These are phyloP conservation scores for Xylota sylvarum DNA, from an alignment of 2,888 invertebrate species.

Conservation along the genomic window DNA sequence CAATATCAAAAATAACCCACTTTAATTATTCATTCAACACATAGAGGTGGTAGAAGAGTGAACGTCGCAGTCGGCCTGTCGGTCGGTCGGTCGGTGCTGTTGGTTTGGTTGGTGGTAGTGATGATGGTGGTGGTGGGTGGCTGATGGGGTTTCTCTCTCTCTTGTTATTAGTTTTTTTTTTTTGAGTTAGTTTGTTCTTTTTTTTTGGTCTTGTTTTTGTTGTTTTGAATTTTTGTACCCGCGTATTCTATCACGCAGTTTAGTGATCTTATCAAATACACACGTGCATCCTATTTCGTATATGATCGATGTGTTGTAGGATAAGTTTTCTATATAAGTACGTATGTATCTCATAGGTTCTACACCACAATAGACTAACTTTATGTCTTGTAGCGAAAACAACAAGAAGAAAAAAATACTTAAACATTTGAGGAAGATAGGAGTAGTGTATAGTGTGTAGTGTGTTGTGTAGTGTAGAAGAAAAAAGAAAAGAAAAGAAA, in stretches of 20 bases:
- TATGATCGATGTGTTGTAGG: constrained; percentile 3
- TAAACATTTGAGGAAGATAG: neutral
- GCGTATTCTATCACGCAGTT: neutral
- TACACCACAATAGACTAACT: neutral
- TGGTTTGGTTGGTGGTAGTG: neutral
- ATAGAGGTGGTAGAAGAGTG: constrained; percentile 15
- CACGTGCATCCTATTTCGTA: constrained; percentile 1
- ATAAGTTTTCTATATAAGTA: constrained; percentile 9
- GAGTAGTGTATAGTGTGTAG: neutral
- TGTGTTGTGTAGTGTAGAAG: too few species aligned
- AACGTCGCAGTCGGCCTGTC: too few species aligned
- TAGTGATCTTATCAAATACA: constrained; percentile 17
- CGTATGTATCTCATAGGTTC: neutral
- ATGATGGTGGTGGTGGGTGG: neutral
- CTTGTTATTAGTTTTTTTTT: neutral
- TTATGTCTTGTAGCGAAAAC: constrained; percentile 7
- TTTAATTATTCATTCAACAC: constrained; percentile 35
- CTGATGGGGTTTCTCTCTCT: neutral
- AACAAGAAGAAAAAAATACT: neutral
- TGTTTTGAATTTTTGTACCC: too few species aligned
- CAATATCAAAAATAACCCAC: constrained; percentile 64
- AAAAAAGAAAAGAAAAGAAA: constrained; percentile 27
- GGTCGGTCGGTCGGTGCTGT: neutral
- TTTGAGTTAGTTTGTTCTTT: neutral
- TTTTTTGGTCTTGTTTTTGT: neutral